Evolutionary conservation across 2,888 invertebrate genomes (phyloP), one percentile per base, ranked within the genome.

Genomic region (Acleris laterana): DNA sequence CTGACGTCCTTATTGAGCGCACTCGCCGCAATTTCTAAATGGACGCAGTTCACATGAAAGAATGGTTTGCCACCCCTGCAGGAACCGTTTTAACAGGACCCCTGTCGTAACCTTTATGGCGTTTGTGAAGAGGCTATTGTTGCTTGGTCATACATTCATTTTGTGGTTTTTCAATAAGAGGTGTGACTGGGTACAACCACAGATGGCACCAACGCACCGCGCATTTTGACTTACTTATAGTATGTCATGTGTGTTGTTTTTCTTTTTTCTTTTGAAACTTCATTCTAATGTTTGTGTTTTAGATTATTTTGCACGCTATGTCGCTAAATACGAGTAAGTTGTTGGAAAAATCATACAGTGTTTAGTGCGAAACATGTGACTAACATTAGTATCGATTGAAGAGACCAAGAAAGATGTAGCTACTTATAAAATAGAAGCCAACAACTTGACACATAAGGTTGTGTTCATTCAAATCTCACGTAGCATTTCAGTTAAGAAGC

Each of bases 11-110:
- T 82, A 85, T 83, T 83, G 83, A 82, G 79, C 79, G 77, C 75
- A 74, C 77, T 78, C 75, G 70, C 78, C 80, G 84, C 87, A 90
- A 90, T 90, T 90, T 90, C 83, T 85, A 88, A 88, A 89, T 89
- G 88, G 89, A 80, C 81, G 84, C 74, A 79, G 78, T 76, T 80
- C 57, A 51, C 56, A 75, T 72, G 74, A 75, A 76, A 74, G 72
- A 75, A 80, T 80, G 80, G 81, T 83, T 83, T 81, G 80, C 77
- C 76, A 73, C 73, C 70, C 71, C 19, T 32, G 32, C 44, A 46
- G 17, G 13, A n/a, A 46, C 46, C 17, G 7, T 2, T n/a, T n/a
- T n/a, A 16, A 46, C 17, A 46, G 3, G 17, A 46, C n/a, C 46
- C 17, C 16, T 17, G 46, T 17, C 17, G 2, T 16, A 17, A 46